phyloP scores from a whole-genome alignment of 2,888 invertebrate genomes.

The Eueremaeus valkanovi region DNA sequence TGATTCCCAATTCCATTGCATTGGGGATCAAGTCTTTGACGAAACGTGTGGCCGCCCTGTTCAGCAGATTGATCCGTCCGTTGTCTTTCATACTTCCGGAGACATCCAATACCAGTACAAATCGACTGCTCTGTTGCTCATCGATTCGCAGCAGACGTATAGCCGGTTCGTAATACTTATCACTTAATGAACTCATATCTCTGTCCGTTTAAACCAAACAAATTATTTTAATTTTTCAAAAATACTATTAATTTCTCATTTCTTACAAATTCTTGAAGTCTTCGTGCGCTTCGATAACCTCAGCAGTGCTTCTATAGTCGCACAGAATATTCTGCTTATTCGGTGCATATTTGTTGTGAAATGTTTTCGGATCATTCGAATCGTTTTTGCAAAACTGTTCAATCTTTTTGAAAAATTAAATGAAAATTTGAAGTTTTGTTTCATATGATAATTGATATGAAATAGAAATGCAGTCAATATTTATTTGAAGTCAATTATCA shows the following conservation, averaged over 20 bases:
- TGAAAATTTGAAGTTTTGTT: not conserved
- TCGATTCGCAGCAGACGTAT: constrained; percentile 46
- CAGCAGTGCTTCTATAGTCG: constrained; percentile 50
- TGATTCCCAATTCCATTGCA: constrained; percentile 51
- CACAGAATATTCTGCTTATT: constrained; percentile 52
- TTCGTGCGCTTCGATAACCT: constrained; percentile 47
- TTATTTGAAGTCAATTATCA: too few relatives aligned
- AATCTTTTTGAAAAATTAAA: constrained; percentile 32
- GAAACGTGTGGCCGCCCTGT: constrained; percentile 61
- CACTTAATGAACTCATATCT: constrained; percentile 1
- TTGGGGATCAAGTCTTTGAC: constrained; percentile 58
- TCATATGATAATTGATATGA: not conserved
- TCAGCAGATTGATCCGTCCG: constrained; percentile 57
- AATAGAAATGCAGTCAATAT: not conserved
- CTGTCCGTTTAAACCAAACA: too few relatives aligned
- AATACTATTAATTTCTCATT: constrained; percentile 47
- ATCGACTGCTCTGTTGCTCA: constrained; percentile 44
- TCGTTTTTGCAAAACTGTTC: constrained; percentile 1
- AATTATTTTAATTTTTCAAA: not conserved
- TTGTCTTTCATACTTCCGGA: constrained; percentile 49
- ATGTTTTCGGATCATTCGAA: constrained; percentile 37
- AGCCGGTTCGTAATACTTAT: constrained; percentile 40
- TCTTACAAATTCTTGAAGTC: constrained; percentile 51
- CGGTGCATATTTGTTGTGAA: constrained; percentile 47
- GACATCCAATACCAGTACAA: constrained; percentile 48